phyloP scores from a whole-genome alignment of 2,113 vertebrate species.

The Epinephelus moara region DNA sequence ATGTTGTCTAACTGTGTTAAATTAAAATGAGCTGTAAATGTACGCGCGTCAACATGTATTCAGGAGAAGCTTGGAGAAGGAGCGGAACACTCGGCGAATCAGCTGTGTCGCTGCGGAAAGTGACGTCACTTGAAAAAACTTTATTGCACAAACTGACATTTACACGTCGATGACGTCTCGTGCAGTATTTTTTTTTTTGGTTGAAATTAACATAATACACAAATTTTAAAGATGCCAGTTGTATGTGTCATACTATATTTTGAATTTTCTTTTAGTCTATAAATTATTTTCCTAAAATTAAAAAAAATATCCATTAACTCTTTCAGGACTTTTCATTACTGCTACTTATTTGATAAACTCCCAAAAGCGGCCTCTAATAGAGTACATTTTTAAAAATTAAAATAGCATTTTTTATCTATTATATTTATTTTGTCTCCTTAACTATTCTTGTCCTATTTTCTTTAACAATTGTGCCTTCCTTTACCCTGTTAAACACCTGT shows the following conservation, averaged over 20 bases:
- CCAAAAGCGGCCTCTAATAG: too few species aligned
- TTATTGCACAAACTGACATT: constrained; percentile 51
- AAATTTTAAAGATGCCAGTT: background rate
- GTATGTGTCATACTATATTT: background rate
- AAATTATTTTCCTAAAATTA: too few species aligned
- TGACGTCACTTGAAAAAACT: constrained; percentile 54
- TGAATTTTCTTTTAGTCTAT: background rate
- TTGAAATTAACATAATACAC: background rate
- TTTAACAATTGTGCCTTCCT: too few species aligned
- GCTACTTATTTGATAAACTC: too few species aligned
- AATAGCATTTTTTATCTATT: too few species aligned
- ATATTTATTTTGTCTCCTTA: too few species aligned
- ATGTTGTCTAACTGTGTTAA: background rate
- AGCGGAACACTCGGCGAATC: constrained; percentile 33
- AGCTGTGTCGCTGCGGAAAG: constrained; percentile 62
- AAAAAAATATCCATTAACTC: too few species aligned
- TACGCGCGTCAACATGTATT: background rate
- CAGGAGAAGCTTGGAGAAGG: background rate
- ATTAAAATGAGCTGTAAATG: background rate
- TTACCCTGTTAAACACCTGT: too few species aligned
- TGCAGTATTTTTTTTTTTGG: too few species aligned
- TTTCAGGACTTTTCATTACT: too few species aligned
- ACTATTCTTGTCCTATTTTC: too few species aligned
- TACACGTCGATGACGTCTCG: fast-evolving
- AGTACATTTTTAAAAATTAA: too few species aligned